Conservation (phyloP, 2,113 vertebrate species). For the Marmota monax region DNA sequence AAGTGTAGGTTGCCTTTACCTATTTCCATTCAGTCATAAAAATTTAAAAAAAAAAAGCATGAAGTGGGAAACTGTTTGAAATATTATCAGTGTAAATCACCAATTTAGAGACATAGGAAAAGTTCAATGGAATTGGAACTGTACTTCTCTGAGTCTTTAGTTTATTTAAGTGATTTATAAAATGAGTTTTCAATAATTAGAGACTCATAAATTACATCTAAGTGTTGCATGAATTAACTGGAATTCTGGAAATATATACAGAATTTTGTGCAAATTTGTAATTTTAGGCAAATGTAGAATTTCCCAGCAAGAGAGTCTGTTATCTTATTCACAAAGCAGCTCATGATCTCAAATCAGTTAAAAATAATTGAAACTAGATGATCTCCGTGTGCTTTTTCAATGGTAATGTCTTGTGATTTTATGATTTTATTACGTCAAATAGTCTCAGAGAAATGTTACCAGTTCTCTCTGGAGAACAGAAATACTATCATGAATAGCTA, state of each 20-base stretch:
- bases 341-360: not conserved
- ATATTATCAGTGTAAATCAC: not conserved
- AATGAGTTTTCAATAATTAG: conserved; percentile 1
- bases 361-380: not conserved
- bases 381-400: not conserved
- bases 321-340: not conserved
- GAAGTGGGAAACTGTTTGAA: not conserved
- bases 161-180: not conserved
- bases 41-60: not conserved
- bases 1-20: not conserved
- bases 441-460: not conserved
- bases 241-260: not conserved
- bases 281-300: not conserved
- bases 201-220: not conserved
- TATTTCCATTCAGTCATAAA: not conserved
- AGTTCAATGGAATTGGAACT: not conserved
- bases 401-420: not conserved
- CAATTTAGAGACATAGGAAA: not conserved
- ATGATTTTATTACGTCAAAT: conserved; percentile 20
- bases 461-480: not conserved
- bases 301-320: not conserved
- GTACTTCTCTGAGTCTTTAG: not conserved
- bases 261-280: not conserved
- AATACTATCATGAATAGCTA: not conserved
- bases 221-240: not conserved